Evolutionary conservation across 2,113 vertebrate species (phyloP).

Genomic region (Proteles cristata): DNA sequence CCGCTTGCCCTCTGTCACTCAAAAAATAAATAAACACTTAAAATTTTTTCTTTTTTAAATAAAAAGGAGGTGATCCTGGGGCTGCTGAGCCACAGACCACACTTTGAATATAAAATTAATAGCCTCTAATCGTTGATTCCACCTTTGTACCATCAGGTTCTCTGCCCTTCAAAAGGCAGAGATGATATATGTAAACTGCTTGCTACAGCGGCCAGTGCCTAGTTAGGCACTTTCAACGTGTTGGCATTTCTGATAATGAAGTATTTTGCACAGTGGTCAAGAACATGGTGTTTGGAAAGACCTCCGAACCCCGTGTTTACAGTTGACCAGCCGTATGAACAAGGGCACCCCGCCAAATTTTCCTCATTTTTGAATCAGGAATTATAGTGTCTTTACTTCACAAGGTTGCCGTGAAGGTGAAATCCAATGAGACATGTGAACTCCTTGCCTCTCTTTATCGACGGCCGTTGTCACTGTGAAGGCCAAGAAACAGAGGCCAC

Average conservation of each 20-base stretch:
- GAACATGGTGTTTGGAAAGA: background rate
- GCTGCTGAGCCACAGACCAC: no score
- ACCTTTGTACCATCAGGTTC: background rate
- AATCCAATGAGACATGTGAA: background rate
- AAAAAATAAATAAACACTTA: no score
- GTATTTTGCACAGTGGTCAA: background rate
- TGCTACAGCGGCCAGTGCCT: fast-evolving
- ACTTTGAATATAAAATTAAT: background rate
- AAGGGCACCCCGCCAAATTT: background rate
- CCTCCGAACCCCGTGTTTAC: background rate
- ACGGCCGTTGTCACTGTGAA: background rate
- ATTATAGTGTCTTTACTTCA: background rate
- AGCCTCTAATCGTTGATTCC: background rate
- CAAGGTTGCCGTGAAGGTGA: background rate
- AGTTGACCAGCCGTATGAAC: background rate
- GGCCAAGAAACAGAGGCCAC: background rate
- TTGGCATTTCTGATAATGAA: background rate
- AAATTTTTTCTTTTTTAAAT: no score
- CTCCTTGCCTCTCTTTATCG: background rate
- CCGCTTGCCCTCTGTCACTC: no score
- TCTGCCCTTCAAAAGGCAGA: background rate
- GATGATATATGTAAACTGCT: background rate
- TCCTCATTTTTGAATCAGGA: background rate
- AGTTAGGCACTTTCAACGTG: background rate
- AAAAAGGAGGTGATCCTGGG: no score